Conservation (phyloP, 2,888 invertebrate species). For the Drepanosiphum platanoidis region DNA sequence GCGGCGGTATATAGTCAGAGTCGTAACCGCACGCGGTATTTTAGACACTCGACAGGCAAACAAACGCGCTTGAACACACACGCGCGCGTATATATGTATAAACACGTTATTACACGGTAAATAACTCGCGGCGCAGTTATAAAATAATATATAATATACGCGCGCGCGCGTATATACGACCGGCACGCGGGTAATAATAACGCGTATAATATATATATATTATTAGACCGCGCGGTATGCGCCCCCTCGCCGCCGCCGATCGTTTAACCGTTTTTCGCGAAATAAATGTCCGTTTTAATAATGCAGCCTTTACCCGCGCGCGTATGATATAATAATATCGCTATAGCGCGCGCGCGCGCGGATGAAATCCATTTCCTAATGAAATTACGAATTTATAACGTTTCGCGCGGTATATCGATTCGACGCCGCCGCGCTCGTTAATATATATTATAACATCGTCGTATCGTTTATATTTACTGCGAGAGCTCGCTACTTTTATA, state of each 20-base stretch:
- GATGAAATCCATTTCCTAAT: constrained; percentile 58
- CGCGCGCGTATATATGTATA: background rate
- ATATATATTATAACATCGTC: too few relatives aligned
- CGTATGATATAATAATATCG: background rate
- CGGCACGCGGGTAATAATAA: background rate
- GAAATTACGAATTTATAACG: constrained; percentile 61
- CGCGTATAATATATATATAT: too few relatives aligned
- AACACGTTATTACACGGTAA: background rate
- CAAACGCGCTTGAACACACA: background rate
- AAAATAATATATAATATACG: background rate
- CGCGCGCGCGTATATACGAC: background rate
- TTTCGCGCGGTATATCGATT: constrained; percentile 40
- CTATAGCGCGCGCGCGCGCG: background rate
- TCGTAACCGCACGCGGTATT: background rate
- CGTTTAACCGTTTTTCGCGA: constrained; percentile 25
- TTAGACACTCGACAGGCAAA: background rate
- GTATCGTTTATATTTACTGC: too few relatives aligned
- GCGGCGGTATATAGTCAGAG: background rate
- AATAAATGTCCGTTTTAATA: constrained; percentile 50
- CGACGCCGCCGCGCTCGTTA: constrained; percentile 22
- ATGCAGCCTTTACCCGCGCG: background rate
- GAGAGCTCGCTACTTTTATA: background rate
- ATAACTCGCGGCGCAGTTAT: background rate
- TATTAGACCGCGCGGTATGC: too few relatives aligned
- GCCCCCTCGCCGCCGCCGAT: background rate